These are phyloP conservation scores for Microtus richardsoni DNA, from an alignment of 2,113 vertebrate species.

Conservation along the genomic window DNA sequence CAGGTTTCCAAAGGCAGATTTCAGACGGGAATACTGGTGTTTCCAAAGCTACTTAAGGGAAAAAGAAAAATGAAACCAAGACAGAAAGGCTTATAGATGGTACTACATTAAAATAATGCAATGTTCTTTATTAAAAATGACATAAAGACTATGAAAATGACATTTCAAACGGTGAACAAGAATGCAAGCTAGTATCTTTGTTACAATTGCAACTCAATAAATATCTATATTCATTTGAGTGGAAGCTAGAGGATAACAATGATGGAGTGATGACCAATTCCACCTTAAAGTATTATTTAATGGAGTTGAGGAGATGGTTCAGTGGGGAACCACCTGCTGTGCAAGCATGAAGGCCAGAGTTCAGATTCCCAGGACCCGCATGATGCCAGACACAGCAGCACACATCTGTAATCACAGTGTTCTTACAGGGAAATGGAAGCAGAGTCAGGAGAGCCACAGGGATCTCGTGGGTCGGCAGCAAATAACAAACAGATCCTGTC, in stretches of 20 bases:
- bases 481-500: neutral
- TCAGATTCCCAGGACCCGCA: neutral
- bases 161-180: slow-evolving; percentile 9
- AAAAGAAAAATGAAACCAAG: neutral
- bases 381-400: neutral
- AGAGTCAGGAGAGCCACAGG: neutral
- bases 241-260: slow-evolving; percentile 29
- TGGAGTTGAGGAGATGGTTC: neutral
- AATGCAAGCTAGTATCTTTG: neutral
- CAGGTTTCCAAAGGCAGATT: slow-evolving; percentile 33
- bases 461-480: neutral
- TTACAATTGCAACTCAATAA: neutral
- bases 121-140: slow-evolving; percentile 36
- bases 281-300: neutral
- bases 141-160: neutral
- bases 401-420: neutral
- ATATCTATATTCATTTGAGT: neutral
- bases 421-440: neutral
- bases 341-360: neutral
- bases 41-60: neutral
- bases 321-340: neutral
- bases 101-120: neutral
- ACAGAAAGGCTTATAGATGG: neutral
- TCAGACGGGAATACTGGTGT: neutral
- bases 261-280: neutral